Base-by-base conservation (phyloP, 2,113 vertebrate genomes). In the Mola mola region DNA sequence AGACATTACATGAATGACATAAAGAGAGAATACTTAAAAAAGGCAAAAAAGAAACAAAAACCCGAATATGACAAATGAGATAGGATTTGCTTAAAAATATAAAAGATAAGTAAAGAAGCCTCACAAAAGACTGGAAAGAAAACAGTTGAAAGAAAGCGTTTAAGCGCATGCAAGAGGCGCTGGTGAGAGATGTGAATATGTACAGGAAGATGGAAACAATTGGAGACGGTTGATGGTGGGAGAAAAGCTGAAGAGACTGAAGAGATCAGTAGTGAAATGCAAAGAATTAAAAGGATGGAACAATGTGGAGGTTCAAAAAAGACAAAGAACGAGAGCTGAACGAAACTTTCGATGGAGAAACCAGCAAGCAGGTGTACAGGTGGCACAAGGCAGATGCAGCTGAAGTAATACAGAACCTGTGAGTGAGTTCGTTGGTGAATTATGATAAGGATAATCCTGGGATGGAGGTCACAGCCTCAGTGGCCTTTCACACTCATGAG, bases 121-220 rank as follows among this genome's bases (percentile, higher is more conserved):
- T 21, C 26, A n/a, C n/a, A n/a, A n/a, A n/a, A n/a, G n/a, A n/a
- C n/a, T n/a, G n/a, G n/a, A n/a, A n/a, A n/a, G n/a, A n/a, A n/a
- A n/a, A n/a, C n/a, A n/a, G n/a, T n/a, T n/a, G n/a, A n/a, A n/a
- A n/a, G n/a, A n/a, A n/a, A n/a, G n/a, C n/a, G n/a, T n/a, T n/a
- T n/a, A n/a, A n/a, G n/a, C n/a, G n/a, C n/a, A n/a, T n/a, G n/a
- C n/a, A n/a, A n/a, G n/a, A n/a, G n/a, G n/a, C 37, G 31, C 28
- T 69, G 53, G 48, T 77, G 71, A 53, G 43, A 72, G 57, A 71
- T 66, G 71, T 69, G 55, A 75, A 79, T 74, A 79, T 67, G 79
- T 71, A 65, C 58, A 82, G 73, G 73, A n/a, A n/a, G n/a, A 75
- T 77, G 76, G 79, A 82, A 79, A 82, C 73, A 75, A 70, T 72